Evolutionary conservation across 2,888 invertebrate species (phyloP).

Genomic region (Drosophila kokeensis): DNA sequence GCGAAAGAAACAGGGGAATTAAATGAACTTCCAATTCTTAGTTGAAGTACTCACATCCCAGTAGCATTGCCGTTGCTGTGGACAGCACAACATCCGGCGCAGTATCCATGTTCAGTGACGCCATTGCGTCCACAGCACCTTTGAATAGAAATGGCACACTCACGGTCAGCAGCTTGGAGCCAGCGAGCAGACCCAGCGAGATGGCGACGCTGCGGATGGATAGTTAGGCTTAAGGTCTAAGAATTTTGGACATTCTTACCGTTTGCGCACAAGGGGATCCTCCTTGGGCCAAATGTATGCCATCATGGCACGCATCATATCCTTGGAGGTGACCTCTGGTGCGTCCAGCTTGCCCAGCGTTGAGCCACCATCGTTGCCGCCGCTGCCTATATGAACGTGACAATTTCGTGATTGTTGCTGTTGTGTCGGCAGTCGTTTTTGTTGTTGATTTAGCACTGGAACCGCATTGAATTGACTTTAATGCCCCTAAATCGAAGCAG

Average conservation of each 20-base stretch:
- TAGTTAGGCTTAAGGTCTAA: slow-evolving; percentile 84
- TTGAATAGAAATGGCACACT: slow-evolving; percentile 98
- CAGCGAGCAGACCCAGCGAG: slow-evolving; percentile 91
- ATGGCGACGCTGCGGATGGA: slow-evolving; percentile 91
- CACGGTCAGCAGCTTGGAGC: slow-evolving; percentile 95
- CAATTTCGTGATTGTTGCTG: slow-evolving; percentile 88
- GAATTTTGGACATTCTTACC: slow-evolving; percentile 53
- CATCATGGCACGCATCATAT: slow-evolving; percentile 95
- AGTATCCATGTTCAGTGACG: slow-evolving; percentile 89
- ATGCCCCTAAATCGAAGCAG: slow-evolving; percentile 84
- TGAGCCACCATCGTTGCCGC: slow-evolving; percentile 85
- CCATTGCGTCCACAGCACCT: slow-evolving; percentile 91
- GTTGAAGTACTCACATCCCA: slow-evolving; percentile 90
- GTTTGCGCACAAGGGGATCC: slow-evolving; percentile 82
- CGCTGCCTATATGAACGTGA: slow-evolving; percentile 94
- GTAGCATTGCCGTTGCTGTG: slow-evolving; percentile 90
- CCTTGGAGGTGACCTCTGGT: slow-evolving; percentile 88
- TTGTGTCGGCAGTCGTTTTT: slow-evolving; percentile 57
- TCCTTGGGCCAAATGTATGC: slow-evolving; percentile 98
- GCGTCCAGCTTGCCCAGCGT: slow-evolving; percentile 88
- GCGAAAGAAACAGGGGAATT: slow-evolving; percentile 12
- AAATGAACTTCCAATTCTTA: not conserved
- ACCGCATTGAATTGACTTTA: slow-evolving; percentile 84
- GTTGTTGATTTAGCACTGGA: slow-evolving; percentile 63
- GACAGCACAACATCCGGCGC: slow-evolving; percentile 93